These are phyloP conservation scores for Entelurus aequoreus DNA, from an alignment of 2,113 vertebrate species.

Conservation along the genomic window DNA sequence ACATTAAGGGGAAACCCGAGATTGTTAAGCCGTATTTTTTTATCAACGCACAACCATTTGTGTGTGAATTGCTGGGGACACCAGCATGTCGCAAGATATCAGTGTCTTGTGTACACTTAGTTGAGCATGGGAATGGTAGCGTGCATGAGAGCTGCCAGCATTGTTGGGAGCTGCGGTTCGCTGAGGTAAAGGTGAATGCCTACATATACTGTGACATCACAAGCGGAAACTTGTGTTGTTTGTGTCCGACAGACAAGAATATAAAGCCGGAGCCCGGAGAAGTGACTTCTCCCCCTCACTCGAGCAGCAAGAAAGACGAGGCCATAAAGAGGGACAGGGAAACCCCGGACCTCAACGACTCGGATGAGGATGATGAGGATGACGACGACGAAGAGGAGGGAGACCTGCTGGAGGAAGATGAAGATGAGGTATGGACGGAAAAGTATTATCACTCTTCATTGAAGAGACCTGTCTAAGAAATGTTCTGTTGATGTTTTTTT, in stretches of 20 bases:
- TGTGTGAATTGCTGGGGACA: too few relatives aligned
- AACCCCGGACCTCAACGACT: slow-evolving; percentile 74
- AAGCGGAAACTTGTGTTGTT: not conserved
- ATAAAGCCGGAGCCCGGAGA: slow-evolving; percentile 67
- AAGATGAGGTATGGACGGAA: slow-evolving; percentile 35
- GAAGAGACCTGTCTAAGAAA: not conserved
- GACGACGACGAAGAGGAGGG: slow-evolving; percentile 56
- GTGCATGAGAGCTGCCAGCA: too few relatives aligned
- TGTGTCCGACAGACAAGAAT: slow-evolving; percentile 66
- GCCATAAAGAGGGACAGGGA: slow-evolving; percentile 71
- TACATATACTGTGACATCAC: not conserved
- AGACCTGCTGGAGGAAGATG: slow-evolving; percentile 77
- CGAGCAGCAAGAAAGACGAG: slow-evolving; percentile 74
- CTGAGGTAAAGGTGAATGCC: too few relatives aligned
- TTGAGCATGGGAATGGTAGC: too few relatives aligned
- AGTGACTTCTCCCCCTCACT: slow-evolving; percentile 60
- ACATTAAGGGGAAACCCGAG: too few relatives aligned
- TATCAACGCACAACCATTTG: too few relatives aligned
- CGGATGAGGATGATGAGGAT: slow-evolving; percentile 34
- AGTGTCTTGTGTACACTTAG: too few relatives aligned
- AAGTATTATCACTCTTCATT: not conserved
- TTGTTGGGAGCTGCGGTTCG: too few relatives aligned
- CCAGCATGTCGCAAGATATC: too few relatives aligned
- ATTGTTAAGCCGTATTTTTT: too few relatives aligned
- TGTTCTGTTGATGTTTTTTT: not conserved